Base-by-base conservation (phyloP, 37 sponge, comb jelly and placozoan genomes). In the Haliclona indistincta region DNA sequence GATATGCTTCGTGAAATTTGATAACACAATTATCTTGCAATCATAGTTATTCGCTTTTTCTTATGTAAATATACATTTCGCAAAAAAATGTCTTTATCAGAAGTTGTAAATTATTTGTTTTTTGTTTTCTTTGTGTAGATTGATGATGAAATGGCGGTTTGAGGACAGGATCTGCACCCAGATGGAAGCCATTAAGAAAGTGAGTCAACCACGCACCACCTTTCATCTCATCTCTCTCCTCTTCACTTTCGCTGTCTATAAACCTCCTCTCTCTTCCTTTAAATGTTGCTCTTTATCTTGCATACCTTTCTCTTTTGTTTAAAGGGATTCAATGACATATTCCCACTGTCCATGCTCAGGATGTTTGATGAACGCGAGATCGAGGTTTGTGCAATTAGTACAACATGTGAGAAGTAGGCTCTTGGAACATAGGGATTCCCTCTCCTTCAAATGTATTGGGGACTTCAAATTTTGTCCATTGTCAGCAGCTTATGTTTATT, bases 331-430 rank as follows among this genome's bases (percentile, higher is more conserved):
- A 30, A n/a, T 63, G 96, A 98, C 25, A 49, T 98, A 0, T 79
- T 98, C 38, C 86, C 94, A 19, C 72, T 90, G 1, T 54, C 64
- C 19, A 64, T 75, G 81, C 20, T 93, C 30, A 83, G 79, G 52
- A 74, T 89, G 53, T 96, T 96, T 75, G 97, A 96, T 89, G 94
- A 93, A 33, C 70, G 91, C 49, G 97, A 96, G 70, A 35, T 95
- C 0, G 96, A 94, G 63, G 93, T 94, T n/a, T n/a, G n/a, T n/a
- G n/a, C n/a, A n/a, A n/a, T n/a, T n/a, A n/a, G n/a, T n/a, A n/a
- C n/a, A n/a, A n/a, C n/a, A n/a, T n/a, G n/a, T n/a, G n/a, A n/a
- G n/a, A n/a, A n/a, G n/a, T n/a, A n/a, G n/a, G n/a, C n/a, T n/a
- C n/a, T n/a, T n/a, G n/a, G n/a, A n/a, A n/a, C n/a, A n/a, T n/a